Conservation (phyloP, 2,797 vertebrate genomes). For the Anableps anableps region DNA sequence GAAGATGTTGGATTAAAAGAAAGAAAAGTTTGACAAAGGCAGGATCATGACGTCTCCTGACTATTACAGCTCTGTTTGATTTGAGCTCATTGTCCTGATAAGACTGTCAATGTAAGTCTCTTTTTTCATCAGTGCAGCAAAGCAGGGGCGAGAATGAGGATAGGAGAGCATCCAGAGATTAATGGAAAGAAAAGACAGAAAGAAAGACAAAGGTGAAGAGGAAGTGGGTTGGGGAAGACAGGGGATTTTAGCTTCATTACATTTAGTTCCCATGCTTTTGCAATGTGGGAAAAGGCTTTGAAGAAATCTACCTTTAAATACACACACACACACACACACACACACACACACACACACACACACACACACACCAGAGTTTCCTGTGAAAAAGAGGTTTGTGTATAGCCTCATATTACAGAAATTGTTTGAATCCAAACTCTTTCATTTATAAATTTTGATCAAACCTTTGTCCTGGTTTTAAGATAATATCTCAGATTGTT, state of each 20-base stretch:
- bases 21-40: slow-evolving; percentile 40
- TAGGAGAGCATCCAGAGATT: not conserved
- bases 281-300: slow-evolving; percentile 79
- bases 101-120: slow-evolving; percentile 79
- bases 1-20: slow-evolving; percentile 59
- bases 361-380: not conserved
- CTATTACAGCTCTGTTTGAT: slow-evolving; percentile 81
- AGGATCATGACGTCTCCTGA: slow-evolving; percentile 76
- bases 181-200: not conserved
- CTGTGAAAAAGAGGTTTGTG: slow-evolving; percentile 10
- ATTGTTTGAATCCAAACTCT: too few relatives aligned
- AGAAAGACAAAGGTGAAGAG: slow-evolving; percentile 18
- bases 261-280: slow-evolving; percentile 71
- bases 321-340: slow-evolving; percentile 1
- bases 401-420: not conserved
- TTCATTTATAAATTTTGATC: not conserved
- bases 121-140: slow-evolving; percentile 23
- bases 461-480: not conserved
- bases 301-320: slow-evolving; percentile 60
- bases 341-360: not conserved
- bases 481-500: not conserved
- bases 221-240: slow-evolving; percentile 24
- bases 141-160: not conserved
- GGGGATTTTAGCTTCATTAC: slow-evolving; percentile 33
- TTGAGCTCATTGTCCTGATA: slow-evolving; percentile 81